Percentiles rank a stretch among this genome's conserved stretches.
These are phyloP conservation scores for Athalia circularis DNA, from an alignment of 2,888 invertebrate genomes.

Conservation along the genomic window DNA sequence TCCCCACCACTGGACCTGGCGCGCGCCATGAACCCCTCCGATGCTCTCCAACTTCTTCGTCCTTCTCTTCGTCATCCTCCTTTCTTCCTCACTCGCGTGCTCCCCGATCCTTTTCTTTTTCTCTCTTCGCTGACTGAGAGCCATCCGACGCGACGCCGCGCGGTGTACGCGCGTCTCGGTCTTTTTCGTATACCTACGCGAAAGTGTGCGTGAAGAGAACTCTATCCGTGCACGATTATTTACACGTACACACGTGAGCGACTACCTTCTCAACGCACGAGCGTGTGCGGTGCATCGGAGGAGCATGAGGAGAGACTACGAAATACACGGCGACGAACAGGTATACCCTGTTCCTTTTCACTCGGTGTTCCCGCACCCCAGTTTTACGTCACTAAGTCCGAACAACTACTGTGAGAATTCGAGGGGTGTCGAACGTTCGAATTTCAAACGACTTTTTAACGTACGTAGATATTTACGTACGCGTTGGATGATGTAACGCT, in stretches of 20 bases:
- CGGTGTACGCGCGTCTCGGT: constrained; percentile 24
- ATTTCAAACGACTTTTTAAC: constrained; percentile 37
- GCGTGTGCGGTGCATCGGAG: neutral
- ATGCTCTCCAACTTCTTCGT: constrained; percentile 36
- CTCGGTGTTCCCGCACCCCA: constrained; percentile 24
- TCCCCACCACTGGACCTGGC: constrained; percentile 67
- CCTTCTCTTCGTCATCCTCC: constrained; percentile 44
- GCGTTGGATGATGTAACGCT: neutral
- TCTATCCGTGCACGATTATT: constrained; percentile 44
- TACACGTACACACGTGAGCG: constrained; percentile 42
- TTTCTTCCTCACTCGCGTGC: constrained; percentile 47
- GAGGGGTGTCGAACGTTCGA: constrained; percentile 32
- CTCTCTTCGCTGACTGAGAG: constrained; percentile 29
- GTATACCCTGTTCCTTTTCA: constrained; percentile 27
- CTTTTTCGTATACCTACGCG: neutral
- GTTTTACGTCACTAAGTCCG: constrained; percentile 24
- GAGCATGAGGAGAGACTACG: neutral
- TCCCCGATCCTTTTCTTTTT: constrained; percentile 42
- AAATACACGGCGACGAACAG: constrained; percentile 15
- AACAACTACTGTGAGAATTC: constrained; percentile 20
- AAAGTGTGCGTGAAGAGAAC: constrained; percentile 10
- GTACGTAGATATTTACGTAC: neutral
- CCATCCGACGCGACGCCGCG: constrained; percentile 8
- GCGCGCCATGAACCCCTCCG: constrained; percentile 69
- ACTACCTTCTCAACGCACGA: constrained; percentile 45